Conservation (phyloP, 2,888 invertebrate species). For the Nephrotoma guestfalica region DNA sequence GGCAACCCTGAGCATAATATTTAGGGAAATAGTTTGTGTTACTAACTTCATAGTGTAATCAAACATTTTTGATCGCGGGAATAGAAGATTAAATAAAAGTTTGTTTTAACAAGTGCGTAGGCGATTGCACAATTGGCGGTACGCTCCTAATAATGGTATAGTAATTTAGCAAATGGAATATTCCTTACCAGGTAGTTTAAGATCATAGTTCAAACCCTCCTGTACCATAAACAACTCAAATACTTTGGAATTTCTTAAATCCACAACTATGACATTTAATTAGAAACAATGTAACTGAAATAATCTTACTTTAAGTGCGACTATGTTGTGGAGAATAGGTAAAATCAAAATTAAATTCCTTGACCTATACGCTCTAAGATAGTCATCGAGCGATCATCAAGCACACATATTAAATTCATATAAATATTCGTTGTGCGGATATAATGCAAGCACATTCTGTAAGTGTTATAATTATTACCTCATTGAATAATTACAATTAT, state of each 20-base stretch:
- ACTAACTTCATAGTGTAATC: no score
- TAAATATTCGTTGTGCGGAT: neutral
- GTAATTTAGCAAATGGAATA: no score
- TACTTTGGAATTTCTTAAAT: neutral
- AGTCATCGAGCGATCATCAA: neutral
- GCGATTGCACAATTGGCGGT: no score
- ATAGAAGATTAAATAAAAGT: no score
- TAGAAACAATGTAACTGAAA: neutral
- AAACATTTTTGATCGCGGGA: no score
- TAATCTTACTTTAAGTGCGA: neutral
- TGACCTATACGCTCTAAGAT: neutral
- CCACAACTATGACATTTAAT: neutral
- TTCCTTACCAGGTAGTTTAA: no score
- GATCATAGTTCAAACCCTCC: neutral
- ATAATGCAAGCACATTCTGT: neutral
- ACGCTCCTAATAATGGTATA: no score
- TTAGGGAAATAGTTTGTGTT: no score
- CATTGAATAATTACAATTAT: neutral
- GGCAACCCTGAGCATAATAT: no score
- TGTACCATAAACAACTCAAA: neutral
- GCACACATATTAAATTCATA: neutral
- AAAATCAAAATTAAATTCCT: neutral
- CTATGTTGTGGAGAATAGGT: neutral
- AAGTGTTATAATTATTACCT: neutral
- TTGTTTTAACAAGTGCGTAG: no score